phyloP scores from a whole-genome alignment of 2,888 invertebrate genomes.

The Luffia ferchaultella region DNA sequence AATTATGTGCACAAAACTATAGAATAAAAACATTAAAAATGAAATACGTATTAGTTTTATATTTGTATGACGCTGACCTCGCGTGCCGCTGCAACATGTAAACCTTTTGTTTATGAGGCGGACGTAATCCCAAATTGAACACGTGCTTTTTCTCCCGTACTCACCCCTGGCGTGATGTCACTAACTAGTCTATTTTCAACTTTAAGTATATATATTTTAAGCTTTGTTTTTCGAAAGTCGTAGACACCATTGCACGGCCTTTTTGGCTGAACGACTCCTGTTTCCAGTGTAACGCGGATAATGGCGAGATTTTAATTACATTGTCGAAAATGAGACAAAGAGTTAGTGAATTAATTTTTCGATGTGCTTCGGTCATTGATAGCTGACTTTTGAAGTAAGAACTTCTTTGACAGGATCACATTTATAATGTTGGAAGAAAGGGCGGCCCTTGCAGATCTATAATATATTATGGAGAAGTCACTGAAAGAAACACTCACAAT shows the following conservation, averaged over 20 bases:
- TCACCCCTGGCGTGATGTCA: conserved; percentile 32
- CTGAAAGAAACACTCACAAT: too few species aligned
- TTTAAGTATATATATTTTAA: conserved; percentile 17
- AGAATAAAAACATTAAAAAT: neutral
- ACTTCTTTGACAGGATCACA: too few species aligned
- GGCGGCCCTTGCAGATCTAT: too few species aligned
- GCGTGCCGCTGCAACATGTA: conserved; percentile 25
- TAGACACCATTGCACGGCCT: conserved; percentile 25
- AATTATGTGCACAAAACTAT: too few species aligned
- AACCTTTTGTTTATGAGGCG: conserved; percentile 57
- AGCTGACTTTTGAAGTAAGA: neutral
- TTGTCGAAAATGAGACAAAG: conserved; percentile 29
- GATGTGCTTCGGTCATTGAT: neutral
- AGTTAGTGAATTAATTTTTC: neutral
- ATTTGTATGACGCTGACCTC: conserved; percentile 4
- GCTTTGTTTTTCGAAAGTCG: conserved; percentile 18
- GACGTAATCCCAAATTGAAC: conserved; percentile 62
- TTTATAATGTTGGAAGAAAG: too few species aligned
- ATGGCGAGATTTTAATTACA: conserved; percentile 56
- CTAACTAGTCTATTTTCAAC: too few species aligned
- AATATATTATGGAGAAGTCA: too few species aligned
- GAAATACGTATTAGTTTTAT: neutral
- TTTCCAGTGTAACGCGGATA: conserved; percentile 54
- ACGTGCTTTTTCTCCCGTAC: conserved; percentile 62
- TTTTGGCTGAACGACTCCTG: conserved; percentile 39